Evolutionary conservation across 2,113 vertebrate genomes (phyloP).

Genomic region (Triplophysa tibetana): DNA sequence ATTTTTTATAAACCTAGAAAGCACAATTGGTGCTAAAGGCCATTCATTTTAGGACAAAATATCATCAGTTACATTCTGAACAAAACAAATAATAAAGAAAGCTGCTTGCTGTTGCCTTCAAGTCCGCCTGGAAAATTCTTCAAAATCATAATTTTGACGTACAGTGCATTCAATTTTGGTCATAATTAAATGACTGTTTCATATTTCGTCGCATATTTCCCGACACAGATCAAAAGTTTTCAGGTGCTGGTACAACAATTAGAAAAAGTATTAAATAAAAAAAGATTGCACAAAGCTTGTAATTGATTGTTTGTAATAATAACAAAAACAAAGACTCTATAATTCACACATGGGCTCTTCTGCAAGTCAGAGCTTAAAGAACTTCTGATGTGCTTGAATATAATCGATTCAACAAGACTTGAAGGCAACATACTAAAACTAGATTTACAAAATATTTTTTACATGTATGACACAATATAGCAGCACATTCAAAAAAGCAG

Average conservation of each 20-base stretch:
- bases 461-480: conserved; percentile 38
- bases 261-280: too few species aligned
- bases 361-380: neutral
- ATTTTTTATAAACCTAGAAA: conserved; percentile 61
- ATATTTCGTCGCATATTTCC: too few species aligned
- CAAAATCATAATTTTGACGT: too few species aligned
- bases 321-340: too few species aligned
- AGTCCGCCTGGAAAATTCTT: neutral
- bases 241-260: too few species aligned
- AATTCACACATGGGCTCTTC: too few species aligned
- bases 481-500: conserved; percentile 40
- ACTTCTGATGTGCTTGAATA: neutral
- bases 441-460: neutral
- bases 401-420: neutral
- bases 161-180: neutral
- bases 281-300: too few species aligned
- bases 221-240: too few species aligned
- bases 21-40: conserved; percentile 72
- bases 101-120: conserved; percentile 9
- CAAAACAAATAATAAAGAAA: neutral
- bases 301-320: too few species aligned
- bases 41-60: conserved; percentile 54
- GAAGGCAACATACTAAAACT: conserved; percentile 35
- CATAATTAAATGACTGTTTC: neutral
- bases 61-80: conserved; percentile 28